Conservation (phyloP, 2,888 invertebrate species). For the Lasioglossum morio region DNA sequence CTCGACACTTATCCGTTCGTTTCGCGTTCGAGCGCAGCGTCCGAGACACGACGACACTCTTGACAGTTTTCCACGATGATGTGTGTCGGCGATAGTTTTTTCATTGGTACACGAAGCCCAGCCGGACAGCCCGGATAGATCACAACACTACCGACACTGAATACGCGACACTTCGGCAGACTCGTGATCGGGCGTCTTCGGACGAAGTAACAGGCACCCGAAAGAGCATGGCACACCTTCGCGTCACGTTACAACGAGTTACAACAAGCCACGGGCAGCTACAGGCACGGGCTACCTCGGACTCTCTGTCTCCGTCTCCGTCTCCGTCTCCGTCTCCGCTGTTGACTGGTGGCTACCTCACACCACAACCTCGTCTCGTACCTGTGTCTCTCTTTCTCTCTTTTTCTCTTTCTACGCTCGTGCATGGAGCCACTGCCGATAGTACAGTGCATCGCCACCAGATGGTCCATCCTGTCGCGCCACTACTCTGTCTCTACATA, state of each 20-base stretch:
- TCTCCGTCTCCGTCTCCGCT: slow-evolving; percentile 72
- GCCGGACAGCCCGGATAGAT: slow-evolving; percentile 46
- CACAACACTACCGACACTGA: slow-evolving; percentile 62
- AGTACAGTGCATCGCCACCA: slow-evolving; percentile 79
- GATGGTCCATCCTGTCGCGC: slow-evolving; percentile 62
- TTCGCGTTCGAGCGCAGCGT: slow-evolving; percentile 31
- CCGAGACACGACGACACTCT: slow-evolving; percentile 46
- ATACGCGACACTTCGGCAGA: slow-evolving; percentile 48
- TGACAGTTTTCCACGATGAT: slow-evolving; percentile 70
- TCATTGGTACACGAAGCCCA: slow-evolving; percentile 34
- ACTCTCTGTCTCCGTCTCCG: slow-evolving; percentile 70
- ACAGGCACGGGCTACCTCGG: slow-evolving; percentile 69
- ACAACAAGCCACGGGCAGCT: slow-evolving; percentile 72
- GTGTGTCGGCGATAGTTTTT: slow-evolving; percentile 42
- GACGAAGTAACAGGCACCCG: slow-evolving; percentile 68
- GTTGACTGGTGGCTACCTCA: slow-evolving; percentile 72
- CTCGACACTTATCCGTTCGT: slow-evolving; percentile 8
- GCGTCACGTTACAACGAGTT: slow-evolving; percentile 75
- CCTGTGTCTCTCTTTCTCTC: slow-evolving; percentile 52
- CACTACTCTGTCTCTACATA: slow-evolving; percentile 16
- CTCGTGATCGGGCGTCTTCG: slow-evolving; percentile 53
- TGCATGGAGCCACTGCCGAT: slow-evolving; percentile 62
- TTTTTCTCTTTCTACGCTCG: slow-evolving; percentile 46
- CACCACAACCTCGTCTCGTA: slow-evolving; percentile 68
- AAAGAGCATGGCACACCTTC: slow-evolving; percentile 72